phyloP scores from a whole-genome alignment of 2,797 vertebrate species.

The Lemur catta region DNA sequence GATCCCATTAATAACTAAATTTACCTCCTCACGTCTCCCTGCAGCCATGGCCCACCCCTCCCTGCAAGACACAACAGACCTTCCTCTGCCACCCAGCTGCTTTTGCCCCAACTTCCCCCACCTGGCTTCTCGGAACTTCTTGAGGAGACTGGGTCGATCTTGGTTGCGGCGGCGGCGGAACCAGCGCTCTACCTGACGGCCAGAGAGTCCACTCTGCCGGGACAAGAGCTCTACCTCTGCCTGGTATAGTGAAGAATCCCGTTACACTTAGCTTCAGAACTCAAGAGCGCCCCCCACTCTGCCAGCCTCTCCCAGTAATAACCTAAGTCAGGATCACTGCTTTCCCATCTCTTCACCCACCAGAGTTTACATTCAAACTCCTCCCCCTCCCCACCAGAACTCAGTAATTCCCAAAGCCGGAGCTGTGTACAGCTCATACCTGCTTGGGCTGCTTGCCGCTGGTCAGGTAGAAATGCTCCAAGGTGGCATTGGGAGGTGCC shows the following conservation, averaged over 20 bases:
- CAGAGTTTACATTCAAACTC: no score
- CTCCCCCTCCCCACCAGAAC: background rate
- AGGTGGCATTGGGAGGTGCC: conserved; percentile 86
- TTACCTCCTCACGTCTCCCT: background rate
- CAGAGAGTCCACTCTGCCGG: conserved; percentile 86
- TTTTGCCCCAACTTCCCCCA: conserved; percentile 56
- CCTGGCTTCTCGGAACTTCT: conserved; percentile 97
- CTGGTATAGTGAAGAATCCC: conserved; percentile 77
- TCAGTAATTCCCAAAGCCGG: background rate
- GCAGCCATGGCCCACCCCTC: background rate
- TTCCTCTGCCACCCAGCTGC: background rate
- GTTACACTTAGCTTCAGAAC: background rate
- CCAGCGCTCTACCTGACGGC: conserved; percentile 94
- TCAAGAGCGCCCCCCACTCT: no score
- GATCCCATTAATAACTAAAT: background rate
- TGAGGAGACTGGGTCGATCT: conserved; percentile 94
- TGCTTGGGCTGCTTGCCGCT: conserved; percentile 91
- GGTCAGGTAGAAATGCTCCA: conserved; percentile 91
- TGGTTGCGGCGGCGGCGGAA: conserved; percentile 95
- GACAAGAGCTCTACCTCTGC: conserved; percentile 88
- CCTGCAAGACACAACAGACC: background rate
- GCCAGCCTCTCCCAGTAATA: background rate
- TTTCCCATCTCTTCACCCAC: background rate
- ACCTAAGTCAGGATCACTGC: background rate
- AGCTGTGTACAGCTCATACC: conserved; percentile 80